Percentiles rank a stretch among this genome's conserved stretches.
phyloP scores from a whole-genome alignment of 1,140 invertebrate species.

The Probaryconus sp. region DNA sequence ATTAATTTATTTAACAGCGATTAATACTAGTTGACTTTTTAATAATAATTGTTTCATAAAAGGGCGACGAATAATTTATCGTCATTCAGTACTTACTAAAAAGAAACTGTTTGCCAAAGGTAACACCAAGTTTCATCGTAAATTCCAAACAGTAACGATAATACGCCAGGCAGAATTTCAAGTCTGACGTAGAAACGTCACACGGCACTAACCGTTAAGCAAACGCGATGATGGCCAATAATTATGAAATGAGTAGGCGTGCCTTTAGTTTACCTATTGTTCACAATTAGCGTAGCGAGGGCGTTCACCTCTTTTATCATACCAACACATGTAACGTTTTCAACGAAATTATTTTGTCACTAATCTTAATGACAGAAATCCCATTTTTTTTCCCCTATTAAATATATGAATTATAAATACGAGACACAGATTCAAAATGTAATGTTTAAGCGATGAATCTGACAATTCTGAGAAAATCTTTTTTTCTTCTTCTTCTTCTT shows the following conservation, averaged over 20 bases:
- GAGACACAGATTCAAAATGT: no score
- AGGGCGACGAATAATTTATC: constrained; percentile 32
- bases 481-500: no score
- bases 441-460: no score
- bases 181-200: constrained; percentile 23
- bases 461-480: no score
- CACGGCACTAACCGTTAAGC: constrained; percentile 31
- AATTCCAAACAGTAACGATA: constrained; percentile 52
- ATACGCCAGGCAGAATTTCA: constrained; percentile 37
- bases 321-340: background rate
- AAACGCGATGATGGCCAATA: constrained; percentile 40
- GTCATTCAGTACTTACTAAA: constrained; percentile 13
- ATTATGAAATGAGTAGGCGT: constrained; percentile 36
- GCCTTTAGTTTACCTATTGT: constrained; percentile 45
- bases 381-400: no score
- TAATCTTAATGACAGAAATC: no score
- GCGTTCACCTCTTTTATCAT: constrained; percentile 25
- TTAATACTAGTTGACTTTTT: no score
- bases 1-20: no score
- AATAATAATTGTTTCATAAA: constrained; percentile 38
- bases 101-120: constrained; percentile 10
- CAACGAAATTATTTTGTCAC: no score
- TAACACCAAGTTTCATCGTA: constrained; percentile 32
- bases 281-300: constrained; percentile 32
- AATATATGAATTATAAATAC: no score